These are phyloP conservation scores for Antheraea mylitta DNA, from an alignment of 1,140 invertebrate species.

Conservation along the genomic window DNA sequence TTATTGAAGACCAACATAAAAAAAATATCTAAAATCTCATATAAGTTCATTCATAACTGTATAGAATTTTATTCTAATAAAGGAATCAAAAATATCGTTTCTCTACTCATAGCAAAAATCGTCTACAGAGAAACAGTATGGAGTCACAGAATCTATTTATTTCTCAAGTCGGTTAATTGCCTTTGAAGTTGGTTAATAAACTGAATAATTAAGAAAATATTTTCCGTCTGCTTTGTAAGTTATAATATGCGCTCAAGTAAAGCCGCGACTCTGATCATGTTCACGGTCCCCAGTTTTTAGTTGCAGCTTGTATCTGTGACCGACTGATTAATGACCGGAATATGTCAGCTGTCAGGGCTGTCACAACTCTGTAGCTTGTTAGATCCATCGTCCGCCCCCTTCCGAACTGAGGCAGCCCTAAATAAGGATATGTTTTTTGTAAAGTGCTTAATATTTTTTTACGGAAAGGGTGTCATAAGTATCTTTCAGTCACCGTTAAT, in stretches of 20 bases:
- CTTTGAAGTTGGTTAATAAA: no score
- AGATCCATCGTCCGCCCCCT: constrained; percentile 57
- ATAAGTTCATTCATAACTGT: no score
- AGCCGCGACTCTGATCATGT: constrained; percentile 35
- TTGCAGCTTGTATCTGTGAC: constrained; percentile 53
- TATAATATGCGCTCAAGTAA: background rate
- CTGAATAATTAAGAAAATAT: no score
- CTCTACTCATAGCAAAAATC: no score
- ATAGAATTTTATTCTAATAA: no score
- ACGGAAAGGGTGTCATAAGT: constrained; percentile 1
- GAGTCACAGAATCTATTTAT: no score
- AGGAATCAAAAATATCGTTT: no score
- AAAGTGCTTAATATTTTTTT: constrained; percentile 29
- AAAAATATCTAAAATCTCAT: no score
- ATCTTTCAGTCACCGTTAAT: background rate
- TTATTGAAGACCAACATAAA: no score
- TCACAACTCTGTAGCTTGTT: constrained; percentile 70
- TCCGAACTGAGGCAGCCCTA: constrained; percentile 49
- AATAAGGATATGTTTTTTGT: constrained; percentile 63
- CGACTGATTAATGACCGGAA: constrained; percentile 67
- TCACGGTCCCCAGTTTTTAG: constrained; percentile 30
- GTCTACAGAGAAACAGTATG: no score
- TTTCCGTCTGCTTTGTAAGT: no score
- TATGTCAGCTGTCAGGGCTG: constrained; percentile 71
- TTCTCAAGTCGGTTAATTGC: no score